Evolutionary conservation across 2,113 vertebrate genomes (phyloP).

Genomic region (Anhinga rufa): DNA sequence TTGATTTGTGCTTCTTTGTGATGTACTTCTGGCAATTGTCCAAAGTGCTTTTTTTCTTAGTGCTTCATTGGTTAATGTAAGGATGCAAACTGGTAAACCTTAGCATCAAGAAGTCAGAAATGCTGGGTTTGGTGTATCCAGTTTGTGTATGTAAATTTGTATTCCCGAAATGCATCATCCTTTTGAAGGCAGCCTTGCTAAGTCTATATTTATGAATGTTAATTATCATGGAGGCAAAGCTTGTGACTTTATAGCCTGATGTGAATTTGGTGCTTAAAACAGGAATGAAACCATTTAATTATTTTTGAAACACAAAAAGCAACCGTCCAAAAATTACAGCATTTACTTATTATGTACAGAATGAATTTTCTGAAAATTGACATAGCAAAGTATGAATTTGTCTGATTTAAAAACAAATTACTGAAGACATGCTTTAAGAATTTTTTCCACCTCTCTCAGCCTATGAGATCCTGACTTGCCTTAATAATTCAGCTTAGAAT

Average conservation of each 20-base stretch:
- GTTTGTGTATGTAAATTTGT: neutral
- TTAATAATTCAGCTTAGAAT: neutral
- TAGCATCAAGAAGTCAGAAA: neutral
- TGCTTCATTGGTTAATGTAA: neutral
- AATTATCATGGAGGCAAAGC: neutral
- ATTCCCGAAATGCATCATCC: neutral
- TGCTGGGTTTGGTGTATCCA: neutral
- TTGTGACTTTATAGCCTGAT: neutral
- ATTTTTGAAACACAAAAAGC: neutral
- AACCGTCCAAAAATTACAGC: neutral
- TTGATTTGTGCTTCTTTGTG: conserved; percentile 1
- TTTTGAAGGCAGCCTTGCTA: neutral
- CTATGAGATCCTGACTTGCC: neutral
- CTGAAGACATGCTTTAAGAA: neutral
- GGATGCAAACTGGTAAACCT: neutral
- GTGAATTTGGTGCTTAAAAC: neutral
- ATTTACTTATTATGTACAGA: neutral
- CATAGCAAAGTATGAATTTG: neutral
- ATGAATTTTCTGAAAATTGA: neutral
- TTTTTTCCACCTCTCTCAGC: neutral
- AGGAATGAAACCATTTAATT: neutral
- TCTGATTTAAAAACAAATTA: neutral
- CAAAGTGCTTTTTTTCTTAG: neutral
- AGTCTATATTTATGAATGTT: conserved; percentile 7
- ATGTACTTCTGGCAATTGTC: neutral